A percentile compares a stretch with the other conserved stretches of the same genome.
These are phyloP conservation scores for Eira barbara DNA, from an alignment of 2,113 vertebrate species.

Conservation along the genomic window DNA sequence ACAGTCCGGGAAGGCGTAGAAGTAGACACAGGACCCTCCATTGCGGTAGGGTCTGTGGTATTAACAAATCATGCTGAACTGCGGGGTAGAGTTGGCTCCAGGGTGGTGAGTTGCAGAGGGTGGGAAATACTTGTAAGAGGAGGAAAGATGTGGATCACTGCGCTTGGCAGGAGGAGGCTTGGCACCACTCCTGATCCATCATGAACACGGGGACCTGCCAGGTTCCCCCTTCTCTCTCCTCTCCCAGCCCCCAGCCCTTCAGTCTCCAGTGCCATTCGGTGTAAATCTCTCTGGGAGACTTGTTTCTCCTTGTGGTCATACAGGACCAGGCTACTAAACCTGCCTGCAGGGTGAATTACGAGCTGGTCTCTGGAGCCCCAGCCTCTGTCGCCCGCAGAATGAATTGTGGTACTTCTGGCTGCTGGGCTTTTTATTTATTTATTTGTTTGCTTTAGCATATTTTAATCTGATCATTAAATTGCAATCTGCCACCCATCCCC, in stretches of 20 bases:
- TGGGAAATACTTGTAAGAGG: not conserved
- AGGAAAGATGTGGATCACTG: not conserved
- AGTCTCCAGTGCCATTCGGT: not conserved
- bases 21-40: accelerated
- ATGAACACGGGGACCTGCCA: not conserved
- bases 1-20: not conserved
- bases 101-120: not conserved
- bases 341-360: conserved; percentile 60
- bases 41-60: accelerated
- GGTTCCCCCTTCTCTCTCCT: not conserved
- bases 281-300: conserved; percentile 47
- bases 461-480: conserved; percentile 78
- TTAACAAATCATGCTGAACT: not conserved
- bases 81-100: accelerated
- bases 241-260: not conserved
- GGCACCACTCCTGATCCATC: not conserved
- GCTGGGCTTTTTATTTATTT: conserved; percentile 68
- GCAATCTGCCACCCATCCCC: conserved; percentile 74
- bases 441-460: conserved; percentile 75
- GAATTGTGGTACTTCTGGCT: conserved; percentile 53
- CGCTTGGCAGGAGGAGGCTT: not conserved
- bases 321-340: conserved; percentile 61
- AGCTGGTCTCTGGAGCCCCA: conserved; percentile 51
- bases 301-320: conserved; percentile 58
- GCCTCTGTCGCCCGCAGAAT: conserved; percentile 55